These are phyloP conservation scores for Aleiodes leptofemur DNA, from an alignment of 2,888 invertebrate species.

Conservation along the genomic window DNA sequence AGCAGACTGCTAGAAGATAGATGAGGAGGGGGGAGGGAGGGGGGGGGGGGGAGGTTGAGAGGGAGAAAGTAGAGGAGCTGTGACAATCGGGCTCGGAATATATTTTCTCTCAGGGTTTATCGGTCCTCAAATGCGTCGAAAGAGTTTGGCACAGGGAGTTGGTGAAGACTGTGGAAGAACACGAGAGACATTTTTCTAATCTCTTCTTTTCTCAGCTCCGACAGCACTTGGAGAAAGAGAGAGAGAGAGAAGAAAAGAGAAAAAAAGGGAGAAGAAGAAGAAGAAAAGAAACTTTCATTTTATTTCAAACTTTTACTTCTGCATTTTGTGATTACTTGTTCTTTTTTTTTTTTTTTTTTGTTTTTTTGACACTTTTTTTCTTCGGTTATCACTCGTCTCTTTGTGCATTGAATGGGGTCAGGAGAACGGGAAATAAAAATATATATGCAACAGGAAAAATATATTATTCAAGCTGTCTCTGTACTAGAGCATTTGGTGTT, in stretches of 20 bases:
- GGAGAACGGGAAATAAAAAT: slow-evolving; percentile 14
- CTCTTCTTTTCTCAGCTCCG: slow-evolving; percentile 52
- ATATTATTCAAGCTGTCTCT: slow-evolving; percentile 63
- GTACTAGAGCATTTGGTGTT: slow-evolving; percentile 35
- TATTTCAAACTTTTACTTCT: slow-evolving; percentile 23
- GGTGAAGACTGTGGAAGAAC: not conserved
- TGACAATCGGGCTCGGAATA: slow-evolving; percentile 55
- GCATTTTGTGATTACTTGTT: slow-evolving; percentile 12
- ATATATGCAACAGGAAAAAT: slow-evolving; percentile 55
- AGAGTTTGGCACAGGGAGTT: slow-evolving; percentile 26
- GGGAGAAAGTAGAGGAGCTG: slow-evolving; percentile 12
- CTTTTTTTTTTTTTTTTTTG: not conserved
- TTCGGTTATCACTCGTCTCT: slow-evolving; percentile 31
- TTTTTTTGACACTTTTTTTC: not conserved
- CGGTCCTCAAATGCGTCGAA: slow-evolving; percentile 55
- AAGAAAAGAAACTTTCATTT: slow-evolving; percentile 30
- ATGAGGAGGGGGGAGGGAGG: not conserved
- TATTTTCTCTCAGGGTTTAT: slow-evolving; percentile 60
- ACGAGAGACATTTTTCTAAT: slow-evolving; percentile 64
- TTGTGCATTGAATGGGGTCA: slow-evolving; percentile 21
- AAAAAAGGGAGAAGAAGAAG: not conserved
- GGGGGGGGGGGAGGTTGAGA: too few species aligned
- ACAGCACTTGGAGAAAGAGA: not conserved
- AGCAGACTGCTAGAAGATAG: slow-evolving; percentile 10
- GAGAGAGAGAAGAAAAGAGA: not conserved